A percentile compares a stretch with the other conserved stretches of the same genome.
Evolutionary conservation across 2,797 vertebrate genomes (phyloP).

Genomic region (Huso huso): DNA sequence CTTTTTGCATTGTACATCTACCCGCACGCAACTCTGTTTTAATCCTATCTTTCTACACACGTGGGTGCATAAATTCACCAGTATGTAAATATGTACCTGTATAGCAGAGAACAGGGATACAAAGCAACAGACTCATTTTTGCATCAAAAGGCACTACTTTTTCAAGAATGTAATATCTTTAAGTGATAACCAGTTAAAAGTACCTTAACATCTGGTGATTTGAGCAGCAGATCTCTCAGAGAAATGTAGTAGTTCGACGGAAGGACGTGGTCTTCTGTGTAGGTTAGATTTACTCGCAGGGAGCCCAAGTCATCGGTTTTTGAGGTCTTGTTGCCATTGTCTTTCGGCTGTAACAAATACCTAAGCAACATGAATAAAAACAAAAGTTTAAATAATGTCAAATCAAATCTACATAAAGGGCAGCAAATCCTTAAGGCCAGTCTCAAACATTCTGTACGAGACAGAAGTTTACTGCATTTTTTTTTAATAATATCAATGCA

Average conservation of each 20-base stretch:
- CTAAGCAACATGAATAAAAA: constrained; percentile 44
- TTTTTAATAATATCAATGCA: constrained; percentile 13
- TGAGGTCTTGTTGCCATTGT: constrained; percentile 83
- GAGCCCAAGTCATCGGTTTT: constrained; percentile 90
- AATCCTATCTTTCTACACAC: too few relatives aligned
- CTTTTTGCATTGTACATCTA: too few relatives aligned
- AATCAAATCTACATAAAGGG: background rate
- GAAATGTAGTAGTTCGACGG: constrained; percentile 76
- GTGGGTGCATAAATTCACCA: too few relatives aligned
- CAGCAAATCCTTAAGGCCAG: background rate
- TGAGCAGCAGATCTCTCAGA: constrained; percentile 86
- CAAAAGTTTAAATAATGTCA: background rate
- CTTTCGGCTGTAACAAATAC: constrained; percentile 93
- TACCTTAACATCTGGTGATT: constrained; percentile 89
- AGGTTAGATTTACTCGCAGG: constrained; percentile 84
- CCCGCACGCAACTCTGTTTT: too few relatives aligned
- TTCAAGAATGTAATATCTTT: too few relatives aligned
- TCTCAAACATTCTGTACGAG: background rate
- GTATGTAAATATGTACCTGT: too few relatives aligned
- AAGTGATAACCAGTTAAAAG: background rate
- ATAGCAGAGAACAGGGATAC: too few relatives aligned
- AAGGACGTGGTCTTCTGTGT: constrained; percentile 91
- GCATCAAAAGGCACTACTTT: background rate
- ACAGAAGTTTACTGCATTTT: background rate
- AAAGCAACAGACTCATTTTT: too few relatives aligned